Base-by-base conservation (phyloP, 2,888 invertebrate species). In the Cryptophagus acutangulus region DNA sequence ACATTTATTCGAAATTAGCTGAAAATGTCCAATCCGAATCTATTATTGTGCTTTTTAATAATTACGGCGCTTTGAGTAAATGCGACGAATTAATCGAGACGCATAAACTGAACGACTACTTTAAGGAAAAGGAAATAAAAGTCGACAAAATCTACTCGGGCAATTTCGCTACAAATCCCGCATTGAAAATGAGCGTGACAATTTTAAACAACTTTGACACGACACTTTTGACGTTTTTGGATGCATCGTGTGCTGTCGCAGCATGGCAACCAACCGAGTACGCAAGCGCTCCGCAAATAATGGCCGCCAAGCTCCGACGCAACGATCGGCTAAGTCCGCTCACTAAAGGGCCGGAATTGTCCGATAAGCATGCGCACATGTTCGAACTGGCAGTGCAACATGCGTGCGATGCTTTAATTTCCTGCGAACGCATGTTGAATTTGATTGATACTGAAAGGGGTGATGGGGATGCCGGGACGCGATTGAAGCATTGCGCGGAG, bases 11-110 rank as follows among this genome's bases (percentile, higher is more conserved):
- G 30, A 6, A 20, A 20, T 20, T 20, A 20, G 24, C 16, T 34
- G 17, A 28, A 9, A 44, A 28, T 20, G 31, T 44, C 10, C 4
- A 10, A 16, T 37, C 43, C 12, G 5, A 15, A 20, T 17, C 43
- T 5, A 77, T 87, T 1, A 82, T 78, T 0, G 73, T 83, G 5
- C 71, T 89, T 54, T 66, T 92, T 3, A 88, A 89, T 68, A 92
- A 91, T 45, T 51, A 62, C 38, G 89, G 90, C 16, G 79, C 79
- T 1, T 74, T 85, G 0, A 82, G 85, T 1, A 76, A 82, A 45
- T 61, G 89, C 41, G 90, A 92, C 62, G 78, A 87, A 71, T 81
- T 81, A 50, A 78, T 88, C 34, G 60, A 71, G 36, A 49, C 62
- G 4, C 63, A 61, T 43, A 66, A 69, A 54, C 38, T 70, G 2